A percentile compares a stretch with the other conserved stretches of the same genome.
Conservation (phyloP, 2,797 vertebrate species). For the Molossus molossus region DNA sequence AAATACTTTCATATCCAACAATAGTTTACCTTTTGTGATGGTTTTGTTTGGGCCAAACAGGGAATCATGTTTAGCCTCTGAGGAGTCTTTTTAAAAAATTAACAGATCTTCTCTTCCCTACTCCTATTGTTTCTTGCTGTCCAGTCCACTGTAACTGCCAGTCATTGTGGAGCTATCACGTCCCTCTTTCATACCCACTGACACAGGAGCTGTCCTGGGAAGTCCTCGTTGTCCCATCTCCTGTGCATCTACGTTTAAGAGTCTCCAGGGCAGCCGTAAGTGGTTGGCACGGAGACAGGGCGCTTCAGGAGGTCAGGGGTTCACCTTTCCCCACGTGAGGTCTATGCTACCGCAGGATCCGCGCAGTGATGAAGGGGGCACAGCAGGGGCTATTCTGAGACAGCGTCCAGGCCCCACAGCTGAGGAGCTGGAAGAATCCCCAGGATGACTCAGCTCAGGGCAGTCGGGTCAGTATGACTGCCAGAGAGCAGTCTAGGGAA, state of each 20-base stretch:
- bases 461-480: not conserved
- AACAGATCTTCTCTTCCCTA: not conserved
- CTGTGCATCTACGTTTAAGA: not conserved
- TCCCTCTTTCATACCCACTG: not conserved
- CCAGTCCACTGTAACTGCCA: not conserved
- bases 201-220: not conserved
- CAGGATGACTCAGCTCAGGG: not conserved
- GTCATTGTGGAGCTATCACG: not conserved
- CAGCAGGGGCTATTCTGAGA: not conserved
- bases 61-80: not conserved
- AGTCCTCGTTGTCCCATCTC: not conserved
- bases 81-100: not conserved
- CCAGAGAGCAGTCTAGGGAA: not conserved
- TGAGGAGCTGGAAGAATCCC: not conserved
- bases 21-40: not conserved
- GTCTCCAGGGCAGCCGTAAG: not conserved
- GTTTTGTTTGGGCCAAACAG: not conserved
- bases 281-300: not conserved
- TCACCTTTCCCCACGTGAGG: not conserved
- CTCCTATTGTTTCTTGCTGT: not conserved
- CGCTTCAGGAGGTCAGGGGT: not conserved
- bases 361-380: not conserved
- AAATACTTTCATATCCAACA: not conserved
- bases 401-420: not conserved
- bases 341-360: not conserved